Evolutionary conservation across 2,797 vertebrate species (phyloP), one percentile per base, ranked within the genome.

Genomic region (Orientallactaga sibirica): DNA sequence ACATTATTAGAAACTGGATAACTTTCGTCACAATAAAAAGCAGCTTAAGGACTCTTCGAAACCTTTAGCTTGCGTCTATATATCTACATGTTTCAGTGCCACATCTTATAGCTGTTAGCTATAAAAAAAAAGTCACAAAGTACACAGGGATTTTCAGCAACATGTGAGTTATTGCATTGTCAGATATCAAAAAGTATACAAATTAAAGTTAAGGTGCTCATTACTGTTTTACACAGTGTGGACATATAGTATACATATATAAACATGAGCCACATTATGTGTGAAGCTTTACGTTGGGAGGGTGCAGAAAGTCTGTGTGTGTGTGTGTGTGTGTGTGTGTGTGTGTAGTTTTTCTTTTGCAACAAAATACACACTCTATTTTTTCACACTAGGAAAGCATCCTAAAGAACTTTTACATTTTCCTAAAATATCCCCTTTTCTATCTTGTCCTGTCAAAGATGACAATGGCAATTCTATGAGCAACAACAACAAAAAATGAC

Each of bases 1-100:
- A 95, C 94, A 98, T 98, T 98, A 98, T 98, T 97, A 98, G 98
- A 97, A 98, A 97, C 97, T 97, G 97, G 97, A 98, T 98, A 98
- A 98, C 98, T 98, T 97, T 97, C 98, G 97, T 93, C 96, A 97
- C 94, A 97, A 95, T 97, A 96, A 97, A 97, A 98, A 92, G 92
- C 97, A 96, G 97, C 96, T 94, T 0, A 90, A 97, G 93, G 97
- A 95, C 48, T 96, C 94, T 96, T 97, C 96, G 96, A 97, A 94
- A 27, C 5, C 89, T 97, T 97, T 86, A 94, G 86, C 90, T 97
- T 96, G 97, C 94, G 94, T 94, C 61, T 86, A 89, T 91, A 92
- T 88, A 12, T 58, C 2, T 58, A 2, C 16, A 58, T 91, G 95
- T 61, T 96, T 24, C 67, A 16, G 71, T 37, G 55, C 76, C 89